Conservation (phyloP, 2,888 invertebrate species). For the Netelia melanura region DNA sequence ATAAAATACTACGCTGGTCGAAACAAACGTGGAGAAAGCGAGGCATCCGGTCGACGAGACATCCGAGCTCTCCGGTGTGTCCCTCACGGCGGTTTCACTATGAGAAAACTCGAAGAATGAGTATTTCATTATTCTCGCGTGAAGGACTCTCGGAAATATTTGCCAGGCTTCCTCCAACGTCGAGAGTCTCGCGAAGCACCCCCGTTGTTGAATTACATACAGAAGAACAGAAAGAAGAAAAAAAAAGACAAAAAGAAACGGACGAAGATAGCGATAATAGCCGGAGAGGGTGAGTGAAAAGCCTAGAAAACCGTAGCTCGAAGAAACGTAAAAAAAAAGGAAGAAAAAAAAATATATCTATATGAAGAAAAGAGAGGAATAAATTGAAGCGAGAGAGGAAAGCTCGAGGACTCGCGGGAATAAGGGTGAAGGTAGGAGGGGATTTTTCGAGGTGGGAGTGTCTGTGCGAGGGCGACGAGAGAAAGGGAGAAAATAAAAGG, state of each 20-base stretch:
- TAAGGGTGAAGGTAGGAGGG: constrained; percentile 69
- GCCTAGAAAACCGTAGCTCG: constrained; percentile 42
- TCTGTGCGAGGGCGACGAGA: constrained; percentile 61
- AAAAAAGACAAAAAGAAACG: neutral
- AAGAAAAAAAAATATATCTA: constrained; percentile 25
- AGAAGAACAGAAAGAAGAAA: neutral
- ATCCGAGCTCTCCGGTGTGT: constrained; percentile 22
- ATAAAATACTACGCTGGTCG: too few species aligned
- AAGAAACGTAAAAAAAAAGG: constrained; percentile 55
- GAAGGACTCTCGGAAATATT: constrained; percentile 61
- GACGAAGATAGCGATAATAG: constrained; percentile 9
- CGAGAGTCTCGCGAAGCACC: constrained; percentile 29
- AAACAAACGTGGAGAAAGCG: constrained; percentile 3
- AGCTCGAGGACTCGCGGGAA: constrained; percentile 70
- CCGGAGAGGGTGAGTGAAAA: constrained; percentile 38
- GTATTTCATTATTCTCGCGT: constrained; percentile 61
- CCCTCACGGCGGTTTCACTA: constrained; percentile 33
- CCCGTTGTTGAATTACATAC: neutral
- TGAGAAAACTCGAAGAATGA: constrained; percentile 45
- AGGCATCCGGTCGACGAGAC: constrained; percentile 44
- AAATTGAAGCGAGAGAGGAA: constrained; percentile 28
- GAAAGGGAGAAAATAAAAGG: constrained; percentile 59
- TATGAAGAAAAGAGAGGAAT: constrained; percentile 2
- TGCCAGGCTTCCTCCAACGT: constrained; percentile 32
- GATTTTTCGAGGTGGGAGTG: constrained; percentile 68